Evolutionary conservation across 1,140 invertebrate genomes (phyloP), one percentile per base, ranked within the genome.

Genomic region (Bombus pyrosoma): DNA sequence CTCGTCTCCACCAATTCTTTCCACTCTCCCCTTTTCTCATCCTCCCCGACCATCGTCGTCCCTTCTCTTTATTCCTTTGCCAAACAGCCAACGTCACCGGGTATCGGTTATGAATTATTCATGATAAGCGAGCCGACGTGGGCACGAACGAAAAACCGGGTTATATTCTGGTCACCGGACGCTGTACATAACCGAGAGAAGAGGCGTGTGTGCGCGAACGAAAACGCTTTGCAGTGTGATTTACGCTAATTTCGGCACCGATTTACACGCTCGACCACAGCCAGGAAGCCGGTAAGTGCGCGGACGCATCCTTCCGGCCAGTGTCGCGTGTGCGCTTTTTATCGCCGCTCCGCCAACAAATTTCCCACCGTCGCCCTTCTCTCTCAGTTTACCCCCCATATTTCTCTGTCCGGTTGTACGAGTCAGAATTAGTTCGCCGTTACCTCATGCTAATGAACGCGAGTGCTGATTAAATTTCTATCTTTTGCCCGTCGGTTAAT

Each of bases 71-170:
- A 77, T 76, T 90, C 81, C 78, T 78, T 88, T 83, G 83, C 88
- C 88, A 89, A 90, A 90, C 73, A 88, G 76, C 37, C 59, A 74
- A 64, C 86, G 72, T 78, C 83, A 39, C 57, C 37, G 82, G 76
- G n/a, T 85, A 89, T 91, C 84, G 86, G 77, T 91, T 88, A 88
- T 91, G 86, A 91, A 91, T 91, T 85, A 91, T 91, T 91, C 90
- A 91, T 88, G 84, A 76, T 86, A 76, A 89, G 78, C 83, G 81
- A 78, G 47, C 68, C 81, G 62, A 41, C 41, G 59, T 47, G 86
- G 34, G 39, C 59, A 62, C 37, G 71, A 57, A 72, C 66, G 90
- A 91, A 89, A 91, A 91, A 91, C 74, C 69, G 62, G 77, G 86
- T 90, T 90, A 90, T 89, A 74, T 77, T 87, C 81, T 86, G 85